Conservation (phyloP, 1,140 invertebrate species). For the Aphidius ervi region DNA sequence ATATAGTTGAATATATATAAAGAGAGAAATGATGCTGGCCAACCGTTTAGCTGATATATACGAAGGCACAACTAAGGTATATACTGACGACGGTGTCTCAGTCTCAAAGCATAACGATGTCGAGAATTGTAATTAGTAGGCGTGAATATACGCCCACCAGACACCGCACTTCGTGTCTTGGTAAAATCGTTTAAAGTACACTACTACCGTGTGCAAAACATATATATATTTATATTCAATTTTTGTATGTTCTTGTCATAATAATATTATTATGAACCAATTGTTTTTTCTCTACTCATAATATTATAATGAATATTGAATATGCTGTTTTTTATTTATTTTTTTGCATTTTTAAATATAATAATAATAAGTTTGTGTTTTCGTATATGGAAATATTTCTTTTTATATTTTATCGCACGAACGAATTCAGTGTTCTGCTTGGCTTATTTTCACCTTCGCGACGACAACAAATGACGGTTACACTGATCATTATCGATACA, state of each 20-base stretch:
- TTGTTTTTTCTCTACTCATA: no score
- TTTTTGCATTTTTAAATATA: no score
- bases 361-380: no score
- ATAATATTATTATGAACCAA: no score
- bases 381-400: no score
- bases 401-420: no score
- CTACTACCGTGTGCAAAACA: slow-evolving; percentile 13
- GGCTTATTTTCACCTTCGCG: slow-evolving; percentile 21
- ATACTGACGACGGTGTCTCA: slow-evolving; percentile 31
- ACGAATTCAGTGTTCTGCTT: slow-evolving; percentile 9
- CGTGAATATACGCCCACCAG: slow-evolving; percentile 49
- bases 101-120: slow-evolving; percentile 34
- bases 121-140: slow-evolving; percentile 52
- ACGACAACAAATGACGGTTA: slow-evolving; percentile 31
- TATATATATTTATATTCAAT: not conserved
- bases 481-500: slow-evolving; percentile 49
- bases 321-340: no score
- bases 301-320: no score
- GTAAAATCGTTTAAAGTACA: slow-evolving; percentile 27
- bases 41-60: slow-evolving; percentile 12
- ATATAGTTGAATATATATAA: no score
- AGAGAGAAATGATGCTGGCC: slow-evolving; percentile 7
- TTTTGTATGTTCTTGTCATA: no score
- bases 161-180: slow-evolving; percentile 34
- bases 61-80: not conserved